A percentile compares a stretch with the other conserved stretches of the same genome.
Conservation (phyloP, 2,888 invertebrate species). For the Archaeoteleia sp. region DNA sequence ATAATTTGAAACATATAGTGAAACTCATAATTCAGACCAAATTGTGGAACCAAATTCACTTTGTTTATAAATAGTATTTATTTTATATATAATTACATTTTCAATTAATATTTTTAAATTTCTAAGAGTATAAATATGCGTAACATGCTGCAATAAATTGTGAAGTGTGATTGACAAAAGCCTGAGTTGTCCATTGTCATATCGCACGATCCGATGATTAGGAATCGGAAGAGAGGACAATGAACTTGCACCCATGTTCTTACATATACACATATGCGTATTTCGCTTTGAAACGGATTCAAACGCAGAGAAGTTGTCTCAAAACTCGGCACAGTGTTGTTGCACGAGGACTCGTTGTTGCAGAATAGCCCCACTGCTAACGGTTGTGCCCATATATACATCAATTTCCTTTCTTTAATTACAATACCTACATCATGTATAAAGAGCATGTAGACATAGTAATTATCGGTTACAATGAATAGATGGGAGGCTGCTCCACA, state of each 20-base stretch:
- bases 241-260: conserved; percentile 40
- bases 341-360: conserved; percentile 10
- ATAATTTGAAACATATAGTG: no score
- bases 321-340: conserved; percentile 12
- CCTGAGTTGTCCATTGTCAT: conserved; percentile 24
- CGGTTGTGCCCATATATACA: conserved; percentile 30
- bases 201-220: conserved; percentile 26
- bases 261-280: conserved; percentile 25
- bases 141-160: no score
- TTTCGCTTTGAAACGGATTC: conserved; percentile 32
- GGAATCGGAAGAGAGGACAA: conserved; percentile 35
- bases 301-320: conserved; percentile 43
- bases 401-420: conserved; percentile 67
- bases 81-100: no score
- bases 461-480: conserved; percentile 70
- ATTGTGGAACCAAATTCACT: no score
- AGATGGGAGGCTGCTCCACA: conserved; percentile 50
- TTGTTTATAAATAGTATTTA: no score
- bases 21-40: no score
- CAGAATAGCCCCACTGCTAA: conserved; percentile 23
- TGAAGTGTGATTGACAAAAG: conserved; percentile 3
- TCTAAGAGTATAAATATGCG: no score
- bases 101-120: no score
- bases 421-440: conserved; percentile 62
- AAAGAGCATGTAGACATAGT: conserved; percentile 63